phyloP scores from a whole-genome alignment of 30 jellyfish, hydroid and myxozoan species.

The Cassiopea andromeda region DNA sequence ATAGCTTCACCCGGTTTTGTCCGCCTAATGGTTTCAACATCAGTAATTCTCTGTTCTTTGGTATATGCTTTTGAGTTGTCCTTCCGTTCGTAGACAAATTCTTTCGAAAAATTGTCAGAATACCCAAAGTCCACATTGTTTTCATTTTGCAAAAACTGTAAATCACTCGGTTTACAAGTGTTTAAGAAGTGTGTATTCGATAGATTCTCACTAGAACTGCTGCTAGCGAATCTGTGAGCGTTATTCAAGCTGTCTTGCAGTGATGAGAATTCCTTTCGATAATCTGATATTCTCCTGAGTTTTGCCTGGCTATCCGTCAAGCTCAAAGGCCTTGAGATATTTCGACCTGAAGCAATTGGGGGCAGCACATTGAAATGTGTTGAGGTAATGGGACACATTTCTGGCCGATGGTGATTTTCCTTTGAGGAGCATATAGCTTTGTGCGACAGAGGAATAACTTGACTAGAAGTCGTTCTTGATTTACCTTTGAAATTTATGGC shows the following conservation, averaged over 20 bases:
- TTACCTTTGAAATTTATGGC: constrained; percentile 33
- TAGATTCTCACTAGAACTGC: not conserved
- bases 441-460: constrained; percentile 62
- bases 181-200: constrained; percentile 2
- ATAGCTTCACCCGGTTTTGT: not conserved
- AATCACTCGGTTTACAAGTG: constrained; percentile 30
- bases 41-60: not conserved
- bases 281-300: constrained; percentile 63
- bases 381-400: not conserved
- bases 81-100: not conserved
- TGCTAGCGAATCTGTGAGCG: constrained; percentile 49
- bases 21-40: too few relatives aligned
- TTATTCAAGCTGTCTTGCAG: constrained; percentile 57
- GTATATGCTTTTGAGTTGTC: not conserved
- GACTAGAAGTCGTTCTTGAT: constrained; percentile 41
- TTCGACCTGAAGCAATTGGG: constrained; percentile 33
- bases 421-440: not conserved
- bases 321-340: not conserved
- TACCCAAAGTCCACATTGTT: not conserved
- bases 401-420: not conserved
- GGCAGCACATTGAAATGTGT: constrained; percentile 61
- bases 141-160: not conserved
- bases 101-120: not conserved
- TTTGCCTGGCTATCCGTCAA: constrained; percentile 26
- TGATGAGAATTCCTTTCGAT: constrained; percentile 52